Evolutionary conservation across 1,140 invertebrate species (phyloP), one percentile per base, ranked within the genome.

Genomic region (Epicauta chinensis): DNA sequence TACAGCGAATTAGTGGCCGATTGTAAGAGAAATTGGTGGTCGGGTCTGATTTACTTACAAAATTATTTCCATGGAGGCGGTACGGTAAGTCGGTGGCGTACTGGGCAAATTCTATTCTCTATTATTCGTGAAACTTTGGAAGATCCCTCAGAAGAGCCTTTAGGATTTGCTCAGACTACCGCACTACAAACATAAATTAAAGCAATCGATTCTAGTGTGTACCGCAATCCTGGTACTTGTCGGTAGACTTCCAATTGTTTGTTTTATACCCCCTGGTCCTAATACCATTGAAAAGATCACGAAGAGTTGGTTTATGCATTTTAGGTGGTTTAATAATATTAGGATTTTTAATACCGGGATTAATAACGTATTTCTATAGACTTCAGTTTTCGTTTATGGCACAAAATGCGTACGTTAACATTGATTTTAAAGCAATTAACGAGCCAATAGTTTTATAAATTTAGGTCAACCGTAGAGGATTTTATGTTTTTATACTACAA

Each of bases 1-100:
- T 70, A 68, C 3, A 59, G 32, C 10, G 49, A 45, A 15, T 58
- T 63, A 1, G 14, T 73, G 55, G 50, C 39, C 29, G 16, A 12
- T 11, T 77, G 75, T 61, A 68, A 66, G 16, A 52, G 63, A 2
- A 67, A 64, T 35, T 79, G 77, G 77, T 79, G 76, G 76, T 51
- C 67, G 3, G 72, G 75, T 6, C 52, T 76, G 10, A 55, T 75
- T 12, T 69, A 73, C 42, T 44, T 75, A 1, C 71, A 75, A 56
- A 80, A 80, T 58, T 71, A 77, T 46, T 60, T 77, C 2, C 62
- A 71, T 13, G 59, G 63, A 1, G 51, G 63, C 2, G 15, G 53
- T 34, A 60, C 66, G 43, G 71, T 73, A 44, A 53, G 42, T 44
- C 23, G 46, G 2, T n/a, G n/a, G n/a, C n/a, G n/a, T n/a, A n/a